Conservation (phyloP, 2,888 invertebrate genomes). For the Beris chalybata region DNA sequence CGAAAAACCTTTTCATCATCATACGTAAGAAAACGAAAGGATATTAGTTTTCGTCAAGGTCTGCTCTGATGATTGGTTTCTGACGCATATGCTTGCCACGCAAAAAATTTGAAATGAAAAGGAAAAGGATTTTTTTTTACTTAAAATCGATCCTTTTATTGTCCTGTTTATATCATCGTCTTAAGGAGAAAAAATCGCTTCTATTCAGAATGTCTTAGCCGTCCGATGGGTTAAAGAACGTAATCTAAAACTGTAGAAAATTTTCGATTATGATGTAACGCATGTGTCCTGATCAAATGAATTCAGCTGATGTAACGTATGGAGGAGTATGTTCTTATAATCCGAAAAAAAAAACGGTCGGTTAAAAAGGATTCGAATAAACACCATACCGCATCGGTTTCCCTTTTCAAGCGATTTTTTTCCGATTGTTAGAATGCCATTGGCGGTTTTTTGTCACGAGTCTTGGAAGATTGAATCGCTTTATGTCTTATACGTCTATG, state of each 20-base stretch:
- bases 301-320: too few species aligned
- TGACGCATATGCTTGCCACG: not conserved
- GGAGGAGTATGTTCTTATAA: too few species aligned
- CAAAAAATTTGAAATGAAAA: slow-evolving; percentile 1
- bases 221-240: slow-evolving; percentile 1
- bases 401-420: too few species aligned
- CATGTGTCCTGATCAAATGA: not conserved
- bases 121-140: too few species aligned
- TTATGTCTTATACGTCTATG: too few species aligned
- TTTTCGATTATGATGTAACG: slow-evolving; percentile 27
- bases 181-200: slow-evolving; percentile 3
- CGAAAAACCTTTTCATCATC: slow-evolving; percentile 13
- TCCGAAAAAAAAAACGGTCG: too few species aligned
- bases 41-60: slow-evolving; percentile 21
- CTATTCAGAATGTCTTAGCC: slow-evolving; percentile 1
- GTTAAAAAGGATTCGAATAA: too few species aligned
- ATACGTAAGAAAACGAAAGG: slow-evolving; percentile 28
- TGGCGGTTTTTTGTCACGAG: too few species aligned
- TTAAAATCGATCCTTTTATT: too few species aligned
- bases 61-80: not conserved
- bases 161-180: slow-evolving; percentile 4
- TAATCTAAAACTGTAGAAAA: slow-evolving; percentile 32
- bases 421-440: too few species aligned
- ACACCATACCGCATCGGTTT: too few species aligned
- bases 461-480: too few species aligned